These are phyloP conservation scores for Cyclina sinensis DNA, from an alignment of 1,140 invertebrate species.

Conservation along the genomic window DNA sequence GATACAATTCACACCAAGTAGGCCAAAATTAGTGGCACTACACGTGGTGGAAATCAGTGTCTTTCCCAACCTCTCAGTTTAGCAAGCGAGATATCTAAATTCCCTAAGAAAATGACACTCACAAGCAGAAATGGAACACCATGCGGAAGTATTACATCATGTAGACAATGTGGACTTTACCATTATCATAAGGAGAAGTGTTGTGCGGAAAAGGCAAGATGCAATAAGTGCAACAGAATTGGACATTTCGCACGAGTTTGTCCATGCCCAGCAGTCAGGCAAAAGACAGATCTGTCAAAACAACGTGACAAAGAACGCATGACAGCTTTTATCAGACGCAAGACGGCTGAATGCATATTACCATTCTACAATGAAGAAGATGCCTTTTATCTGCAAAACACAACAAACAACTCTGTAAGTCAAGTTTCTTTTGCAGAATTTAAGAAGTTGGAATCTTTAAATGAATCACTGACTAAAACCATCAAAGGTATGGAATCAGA, in stretches of 20 bases:
- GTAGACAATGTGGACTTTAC: not conserved
- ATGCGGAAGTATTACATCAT: not conserved
- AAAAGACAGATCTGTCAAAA: not conserved
- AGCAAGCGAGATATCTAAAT: not conserved
- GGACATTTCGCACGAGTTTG: not conserved
- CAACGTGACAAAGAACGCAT: not conserved
- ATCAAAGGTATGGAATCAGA: not conserved
- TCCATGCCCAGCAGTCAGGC: not conserved
- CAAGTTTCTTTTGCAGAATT: not conserved
- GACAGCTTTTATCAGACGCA: constrained; percentile 1
- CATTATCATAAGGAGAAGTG: not conserved
- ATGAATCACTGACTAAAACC: not conserved
- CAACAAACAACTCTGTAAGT: constrained; percentile 15
- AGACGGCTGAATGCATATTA: constrained; percentile 11
- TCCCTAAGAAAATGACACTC: not conserved
- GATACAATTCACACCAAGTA: too few relatives aligned
- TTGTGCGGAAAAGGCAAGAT: not conserved
- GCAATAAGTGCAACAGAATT: not conserved
- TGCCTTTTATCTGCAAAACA: not conserved
- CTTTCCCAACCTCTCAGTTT: not conserved
- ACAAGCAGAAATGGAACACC: not conserved
- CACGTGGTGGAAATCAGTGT: not conserved
- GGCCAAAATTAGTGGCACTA: too few relatives aligned
- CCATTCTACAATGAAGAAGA: constrained; percentile 18
- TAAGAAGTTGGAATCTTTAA: not conserved